Conservation (phyloP, 2,113 vertebrate genomes). For the Grammomys dolichurus region DNA sequence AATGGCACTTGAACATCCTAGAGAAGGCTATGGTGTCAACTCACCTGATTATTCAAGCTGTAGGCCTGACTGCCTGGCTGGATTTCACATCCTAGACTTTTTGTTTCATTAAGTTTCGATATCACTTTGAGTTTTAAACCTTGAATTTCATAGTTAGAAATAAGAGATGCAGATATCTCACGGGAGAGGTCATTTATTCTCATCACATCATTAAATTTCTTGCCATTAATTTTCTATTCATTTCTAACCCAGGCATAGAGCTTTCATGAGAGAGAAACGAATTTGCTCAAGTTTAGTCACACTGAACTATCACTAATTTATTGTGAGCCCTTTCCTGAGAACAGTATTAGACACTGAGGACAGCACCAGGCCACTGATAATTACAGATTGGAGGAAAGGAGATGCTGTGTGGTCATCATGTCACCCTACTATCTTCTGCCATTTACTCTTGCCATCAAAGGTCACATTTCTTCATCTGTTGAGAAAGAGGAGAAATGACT, state of each 20-base stretch:
- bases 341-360: neutral
- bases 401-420: neutral
- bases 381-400: neutral
- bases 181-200: neutral
- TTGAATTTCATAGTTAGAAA: neutral
- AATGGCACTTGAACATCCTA: neutral
- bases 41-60: neutral
- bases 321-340: neutral
- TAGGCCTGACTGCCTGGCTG: neutral
- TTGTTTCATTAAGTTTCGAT: neutral
- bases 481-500: neutral
- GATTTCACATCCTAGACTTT: neutral
- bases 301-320: constrained; percentile 11
- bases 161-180: neutral
- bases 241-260: neutral
- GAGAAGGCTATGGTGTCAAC: neutral
- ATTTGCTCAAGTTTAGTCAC: constrained; percentile 7
- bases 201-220: constrained; percentile 15
- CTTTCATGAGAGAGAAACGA: neutral
- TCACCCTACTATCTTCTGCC: neutral
- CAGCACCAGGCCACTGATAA: neutral
- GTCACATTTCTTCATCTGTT: neutral
- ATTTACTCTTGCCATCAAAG: neutral
- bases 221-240: neutral
- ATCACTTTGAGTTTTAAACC: neutral